Base-by-base conservation (phyloP, 1,140 invertebrate genomes). In the Manduca sexta region DNA sequence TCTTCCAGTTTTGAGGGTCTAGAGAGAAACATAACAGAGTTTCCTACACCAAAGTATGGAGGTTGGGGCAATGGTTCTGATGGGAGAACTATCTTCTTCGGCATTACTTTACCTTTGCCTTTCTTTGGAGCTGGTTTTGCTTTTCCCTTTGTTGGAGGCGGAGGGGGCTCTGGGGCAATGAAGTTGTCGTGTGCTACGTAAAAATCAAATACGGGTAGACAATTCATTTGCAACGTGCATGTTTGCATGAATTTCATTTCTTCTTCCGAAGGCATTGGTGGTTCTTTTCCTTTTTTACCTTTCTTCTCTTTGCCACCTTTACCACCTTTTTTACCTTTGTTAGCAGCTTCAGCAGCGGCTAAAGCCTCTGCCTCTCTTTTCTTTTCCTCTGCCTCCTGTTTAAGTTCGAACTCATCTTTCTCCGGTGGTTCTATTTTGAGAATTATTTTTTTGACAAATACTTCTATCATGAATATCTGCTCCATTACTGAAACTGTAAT, bases 201-300 rank as follows among this genome's bases (percentile, higher is more conserved):
- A 50, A 86, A 86, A 49, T 86, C 75, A 56, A 86, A 86, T 18
- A 86, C 29, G 2, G 80, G 78, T 42, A 83, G 44, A 50, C 82
- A 86, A 12, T 70, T 74, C 67, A 86, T 78, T 68, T 86, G 77
- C 55, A 84, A 50, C 6, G 77, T 79, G 49, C 82, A 85, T 2
- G 78, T 76, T 68, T 83, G 74, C 72, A 83, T 80, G 44, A 72
- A 82, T 55, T 84, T 83, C 64, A 84, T 67, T 71, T 85, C 82
- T 70, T 85, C 80, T 57, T 84, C 80, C 2, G 73, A 78, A n/a
- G 82, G 80, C 54, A 64, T 52, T 6, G 75, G 71, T 11, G 80
- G 80, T 52, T 73, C 74, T 52, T 80, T 81, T 4, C 70, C 70
- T 45, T 82, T 82, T 46, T 84, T 84, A 1, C 73, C 76, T 54